Base-by-base conservation (phyloP, 2,797 vertebrate genomes). In the Galagoides demidoff region DNA sequence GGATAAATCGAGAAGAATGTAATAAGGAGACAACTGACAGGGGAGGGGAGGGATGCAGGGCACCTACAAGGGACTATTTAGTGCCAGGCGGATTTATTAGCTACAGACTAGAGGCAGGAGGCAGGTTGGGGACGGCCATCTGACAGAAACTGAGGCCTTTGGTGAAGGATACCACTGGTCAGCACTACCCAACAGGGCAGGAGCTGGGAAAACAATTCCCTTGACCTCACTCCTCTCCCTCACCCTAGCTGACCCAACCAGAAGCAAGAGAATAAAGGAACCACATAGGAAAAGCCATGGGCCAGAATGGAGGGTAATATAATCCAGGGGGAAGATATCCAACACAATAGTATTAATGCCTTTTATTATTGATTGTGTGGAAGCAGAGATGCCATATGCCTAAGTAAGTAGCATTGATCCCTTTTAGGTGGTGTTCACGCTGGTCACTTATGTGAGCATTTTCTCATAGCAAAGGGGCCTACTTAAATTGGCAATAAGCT, bases 401-500 rank as follows among this genome's bases (percentile, higher is more conserved):
- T 87, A 66, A 64, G 64, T 76, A 89, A 92, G 66, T 83, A 89
- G 66, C 20, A 85, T 78, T 73, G 59, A 81, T 81, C 39, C 82
- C 34, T 90, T 90, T 90, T 59, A 86, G 57, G 66, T 49, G 19
- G 34, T 93, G 13, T 90, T 93, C 8, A 74, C 71, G 81, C 86
- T 66, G 34, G 55, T 74, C 61, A 91, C 45, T 89, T 63, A 79
- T 7, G 49, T 84, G 49, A 93, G 64, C 68, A 79, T 87, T 96
- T 92, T 92, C 85, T 92, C 43, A 43, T 5, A 82, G 86, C 66
- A 74, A 49, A 95, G 39, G 74, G 82, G 82, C 43, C 85, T 64
- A 83, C 43, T 70, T 52, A 92, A 92, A 90, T 66, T 82, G 82
- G 76, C 87, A 95, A 86, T 82, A 92, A 94, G 66, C 93, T 96